phyloP scores from a whole-genome alignment of 2,888 invertebrate species.

The Phanerotoma sp. region DNA sequence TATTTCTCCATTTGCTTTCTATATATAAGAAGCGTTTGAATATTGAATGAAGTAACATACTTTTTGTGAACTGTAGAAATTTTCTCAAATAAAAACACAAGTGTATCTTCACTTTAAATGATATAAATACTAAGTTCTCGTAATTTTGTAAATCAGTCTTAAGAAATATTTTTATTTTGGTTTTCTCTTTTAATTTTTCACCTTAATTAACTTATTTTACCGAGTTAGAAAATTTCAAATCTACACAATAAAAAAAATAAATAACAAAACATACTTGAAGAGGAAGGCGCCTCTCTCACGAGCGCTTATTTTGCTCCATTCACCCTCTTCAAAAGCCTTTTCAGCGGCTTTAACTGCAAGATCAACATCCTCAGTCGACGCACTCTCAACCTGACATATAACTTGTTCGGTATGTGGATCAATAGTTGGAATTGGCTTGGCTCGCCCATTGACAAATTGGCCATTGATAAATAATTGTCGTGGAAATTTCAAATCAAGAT shows the following conservation, averaged over 20 bases:
- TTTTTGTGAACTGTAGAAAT: too few species aligned
- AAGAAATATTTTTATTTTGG: constrained; percentile 1
- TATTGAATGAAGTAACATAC: too few species aligned
- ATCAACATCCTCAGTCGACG: constrained; percentile 79
- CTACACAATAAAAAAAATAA: too few species aligned
- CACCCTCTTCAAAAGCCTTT: constrained; percentile 81
- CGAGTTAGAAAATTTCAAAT: too few species aligned
- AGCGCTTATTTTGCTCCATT: constrained; percentile 94
- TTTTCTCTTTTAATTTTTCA: too few species aligned
- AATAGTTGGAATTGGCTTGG: constrained; percentile 63
- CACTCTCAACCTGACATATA: constrained; percentile 74
- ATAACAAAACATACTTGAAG: constrained; percentile 64
- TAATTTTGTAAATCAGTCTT: too few species aligned
- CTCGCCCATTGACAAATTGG: constrained; percentile 79
- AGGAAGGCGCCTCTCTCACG: constrained; percentile 84
- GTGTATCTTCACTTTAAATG: too few species aligned
- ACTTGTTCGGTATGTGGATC: constrained; percentile 86
- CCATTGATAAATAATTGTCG: constrained; percentile 92
- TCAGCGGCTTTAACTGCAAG: constrained; percentile 86
- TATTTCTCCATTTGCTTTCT: too few species aligned
- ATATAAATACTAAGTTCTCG: too few species aligned
- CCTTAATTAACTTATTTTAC: too few species aligned
- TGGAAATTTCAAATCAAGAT: constrained; percentile 81
- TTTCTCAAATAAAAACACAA: too few species aligned
- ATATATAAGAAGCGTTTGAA: too few species aligned